phyloP scores from a whole-genome alignment of 1,140 invertebrate genomes.

The Listronotus bonariensis region DNA sequence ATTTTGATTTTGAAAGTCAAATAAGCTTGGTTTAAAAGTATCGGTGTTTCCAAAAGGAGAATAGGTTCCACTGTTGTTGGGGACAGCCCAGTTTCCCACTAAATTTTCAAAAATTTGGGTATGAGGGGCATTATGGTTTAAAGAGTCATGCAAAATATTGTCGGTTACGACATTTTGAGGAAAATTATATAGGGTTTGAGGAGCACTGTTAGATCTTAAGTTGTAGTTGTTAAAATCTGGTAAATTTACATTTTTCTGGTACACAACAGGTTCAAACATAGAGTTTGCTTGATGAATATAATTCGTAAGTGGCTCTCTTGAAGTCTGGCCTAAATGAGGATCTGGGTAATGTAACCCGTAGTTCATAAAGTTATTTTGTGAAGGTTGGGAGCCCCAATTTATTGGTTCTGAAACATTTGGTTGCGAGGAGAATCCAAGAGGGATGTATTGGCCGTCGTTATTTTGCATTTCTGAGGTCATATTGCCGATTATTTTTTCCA shows the following conservation, averaged over 20 bases:
- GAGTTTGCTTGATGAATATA: slow-evolving; percentile 42
- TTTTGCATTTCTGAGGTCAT: slow-evolving; percentile 65
- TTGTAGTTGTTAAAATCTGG: slow-evolving; percentile 29
- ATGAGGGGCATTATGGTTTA: slow-evolving; percentile 18
- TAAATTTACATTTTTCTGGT: slow-evolving; percentile 31
- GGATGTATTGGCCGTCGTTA: slow-evolving; percentile 63
- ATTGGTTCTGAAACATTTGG: slow-evolving; percentile 48
- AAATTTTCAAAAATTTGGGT: slow-evolving; percentile 69
- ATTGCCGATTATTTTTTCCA: slow-evolving; percentile 67
- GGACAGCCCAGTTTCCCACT: slow-evolving; percentile 79
- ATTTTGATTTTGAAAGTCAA: slow-evolving; percentile 40
- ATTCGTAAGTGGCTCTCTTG: slow-evolving; percentile 40
- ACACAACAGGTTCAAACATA: slow-evolving; percentile 36
- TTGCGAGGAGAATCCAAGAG: slow-evolving; percentile 59
- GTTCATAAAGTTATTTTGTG: slow-evolving; percentile 50
- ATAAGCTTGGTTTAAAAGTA: slow-evolving; percentile 44
- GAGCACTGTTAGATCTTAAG: slow-evolving; percentile 28
- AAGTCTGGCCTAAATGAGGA: slow-evolving; percentile 34
- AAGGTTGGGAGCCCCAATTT: slow-evolving; percentile 45
- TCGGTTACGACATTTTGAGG: slow-evolving; percentile 19
- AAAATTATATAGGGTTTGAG: slow-evolving; percentile 24
- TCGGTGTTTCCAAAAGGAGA: slow-evolving; percentile 71
- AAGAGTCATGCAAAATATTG: slow-evolving; percentile 17
- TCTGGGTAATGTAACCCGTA: slow-evolving; percentile 39
- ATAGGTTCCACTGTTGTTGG: slow-evolving; percentile 80